Percentiles rank a stretch among this genome's conserved stretches.
Evolutionary conservation across 2,888 invertebrate genomes (phyloP).

Genomic region (Magallana nippona): DNA sequence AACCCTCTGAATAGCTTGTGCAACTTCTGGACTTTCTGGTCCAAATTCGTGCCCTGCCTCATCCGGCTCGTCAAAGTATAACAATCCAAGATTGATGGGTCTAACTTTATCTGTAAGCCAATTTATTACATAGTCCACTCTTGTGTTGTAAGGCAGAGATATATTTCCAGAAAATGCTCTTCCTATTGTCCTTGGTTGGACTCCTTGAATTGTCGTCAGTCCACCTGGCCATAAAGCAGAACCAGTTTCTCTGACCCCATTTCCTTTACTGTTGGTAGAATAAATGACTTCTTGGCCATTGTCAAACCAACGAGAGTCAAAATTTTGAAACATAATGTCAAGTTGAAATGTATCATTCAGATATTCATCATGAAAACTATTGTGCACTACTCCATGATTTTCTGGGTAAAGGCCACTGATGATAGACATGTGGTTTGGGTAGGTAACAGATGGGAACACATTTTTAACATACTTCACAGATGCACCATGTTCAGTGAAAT

Average conservation of each 20-base stretch:
- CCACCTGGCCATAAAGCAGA: slow-evolving; percentile 87
- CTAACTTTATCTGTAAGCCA: slow-evolving; percentile 68
- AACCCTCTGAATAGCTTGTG: slow-evolving; percentile 82
- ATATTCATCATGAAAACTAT: slow-evolving; percentile 83
- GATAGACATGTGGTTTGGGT: slow-evolving; percentile 87
- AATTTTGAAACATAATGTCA: slow-evolving; percentile 61
- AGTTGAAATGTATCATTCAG: slow-evolving; percentile 61
- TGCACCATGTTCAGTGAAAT: slow-evolving; percentile 83
- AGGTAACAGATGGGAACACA: slow-evolving; percentile 84
- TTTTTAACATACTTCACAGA: slow-evolving; percentile 81
- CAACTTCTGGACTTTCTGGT: slow-evolving; percentile 71
- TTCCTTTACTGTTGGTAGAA: slow-evolving; percentile 82
- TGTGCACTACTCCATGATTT: slow-evolving; percentile 86
- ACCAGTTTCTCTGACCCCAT: slow-evolving; percentile 83
- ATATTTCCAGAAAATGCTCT: slow-evolving; percentile 75
- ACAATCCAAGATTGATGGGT: slow-evolving; percentile 85
- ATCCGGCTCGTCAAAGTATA: slow-evolving; percentile 88
- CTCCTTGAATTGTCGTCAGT: slow-evolving; percentile 81
- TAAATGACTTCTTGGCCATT: slow-evolving; percentile 77
- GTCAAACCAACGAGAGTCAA: slow-evolving; percentile 80
- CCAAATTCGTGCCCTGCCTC: slow-evolving; percentile 83
- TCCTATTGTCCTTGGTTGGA: slow-evolving; percentile 57
- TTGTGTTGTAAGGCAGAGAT: slow-evolving; percentile 67
- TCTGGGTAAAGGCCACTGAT: slow-evolving; percentile 84
- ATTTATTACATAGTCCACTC: slow-evolving; percentile 66